Evolutionary conservation across 2,113 vertebrate species (phyloP), one percentile per base, ranked within the genome.

Genomic region (Garra rufa): DNA sequence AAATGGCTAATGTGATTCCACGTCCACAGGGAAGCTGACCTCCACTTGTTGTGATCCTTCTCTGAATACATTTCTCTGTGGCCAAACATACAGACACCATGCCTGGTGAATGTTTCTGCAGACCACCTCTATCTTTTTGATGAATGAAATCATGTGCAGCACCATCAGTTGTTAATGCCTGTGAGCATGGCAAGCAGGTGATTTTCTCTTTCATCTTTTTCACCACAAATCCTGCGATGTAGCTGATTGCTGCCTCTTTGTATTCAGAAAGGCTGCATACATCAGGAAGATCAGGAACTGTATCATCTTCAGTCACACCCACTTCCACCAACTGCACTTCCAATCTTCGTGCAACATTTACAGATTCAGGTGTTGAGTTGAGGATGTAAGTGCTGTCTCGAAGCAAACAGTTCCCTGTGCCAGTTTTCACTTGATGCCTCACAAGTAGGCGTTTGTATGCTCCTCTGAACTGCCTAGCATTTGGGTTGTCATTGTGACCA

Each of bases 361-460:
- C 59, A 63, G 59, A 1, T 63, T 24, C 59, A 63, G 61, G 61
- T 63, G 61, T 30, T 30, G 61, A 30, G 26, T 65, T 30, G 26
- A 30, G 59, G n/a, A n/a, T n/a, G n/a, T n/a, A n/a, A n/a, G n/a
- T 63, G 59, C 28, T 63, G 24, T 63, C 59, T 63, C 10, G n/a
- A 6, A 65, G 61, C 26, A 30, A 65, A 65, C 61, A 65, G 61
- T 65, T 65, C 0, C 4, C 14, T 30, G 61, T 65, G 61, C 26
- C 26, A 15, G 26, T 65, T 30, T 65, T 65, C 61, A 65, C 61
- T 65, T 65, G 59, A 9, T 63, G 59, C 24, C 78, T 61, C 30
- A 50, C 73, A 55, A 85, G 84, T 14, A 82, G 59, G 8, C 11
- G 21, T 41, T 85, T 85, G 34, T 77, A 82, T 52, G 85, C 34